Evolutionary conservation across 2,113 vertebrate genomes (phyloP).

Genomic region (Esox niger): DNA sequence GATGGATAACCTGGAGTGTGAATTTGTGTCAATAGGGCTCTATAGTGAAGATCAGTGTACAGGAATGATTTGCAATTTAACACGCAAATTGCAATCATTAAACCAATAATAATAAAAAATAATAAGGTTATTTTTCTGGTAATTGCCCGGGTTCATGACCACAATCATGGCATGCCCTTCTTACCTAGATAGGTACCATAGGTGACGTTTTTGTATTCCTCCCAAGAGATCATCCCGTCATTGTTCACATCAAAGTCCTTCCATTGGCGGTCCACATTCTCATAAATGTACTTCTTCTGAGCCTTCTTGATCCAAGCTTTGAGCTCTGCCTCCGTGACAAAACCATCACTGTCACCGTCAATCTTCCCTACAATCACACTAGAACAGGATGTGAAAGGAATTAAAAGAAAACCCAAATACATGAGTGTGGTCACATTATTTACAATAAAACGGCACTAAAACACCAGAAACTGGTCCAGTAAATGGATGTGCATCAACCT

Average conservation of each 20-base stretch:
- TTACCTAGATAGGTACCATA: constrained; percentile 84
- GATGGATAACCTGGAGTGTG: too few relatives aligned
- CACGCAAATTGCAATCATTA: neutral
- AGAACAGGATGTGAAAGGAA: neutral
- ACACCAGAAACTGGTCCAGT: neutral
- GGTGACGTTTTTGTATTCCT: constrained; percentile 82
- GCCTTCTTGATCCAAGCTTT: constrained; percentile 78
- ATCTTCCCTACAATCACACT: constrained; percentile 82
- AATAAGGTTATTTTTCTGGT: neutral
- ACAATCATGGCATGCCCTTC: constrained; percentile 19
- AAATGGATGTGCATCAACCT: too few relatives aligned
- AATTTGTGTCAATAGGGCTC: too few relatives aligned
- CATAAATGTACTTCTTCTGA: constrained; percentile 77
- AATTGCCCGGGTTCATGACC: neutral
- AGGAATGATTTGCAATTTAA: too few relatives aligned
- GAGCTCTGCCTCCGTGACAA: constrained; percentile 79
- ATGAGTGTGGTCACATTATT: neutral
- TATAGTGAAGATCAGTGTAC: too few relatives aligned
- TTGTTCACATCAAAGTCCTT: constrained; percentile 76
- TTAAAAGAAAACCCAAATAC: neutral
- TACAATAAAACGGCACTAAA: neutral
- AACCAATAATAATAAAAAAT: neutral
- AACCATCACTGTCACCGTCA: constrained; percentile 75
- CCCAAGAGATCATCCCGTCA: constrained; percentile 81
- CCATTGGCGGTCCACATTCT: constrained; percentile 77